phyloP scores from a whole-genome alignment of 2,113 vertebrate genomes.

The Vulpes lagopus region DNA sequence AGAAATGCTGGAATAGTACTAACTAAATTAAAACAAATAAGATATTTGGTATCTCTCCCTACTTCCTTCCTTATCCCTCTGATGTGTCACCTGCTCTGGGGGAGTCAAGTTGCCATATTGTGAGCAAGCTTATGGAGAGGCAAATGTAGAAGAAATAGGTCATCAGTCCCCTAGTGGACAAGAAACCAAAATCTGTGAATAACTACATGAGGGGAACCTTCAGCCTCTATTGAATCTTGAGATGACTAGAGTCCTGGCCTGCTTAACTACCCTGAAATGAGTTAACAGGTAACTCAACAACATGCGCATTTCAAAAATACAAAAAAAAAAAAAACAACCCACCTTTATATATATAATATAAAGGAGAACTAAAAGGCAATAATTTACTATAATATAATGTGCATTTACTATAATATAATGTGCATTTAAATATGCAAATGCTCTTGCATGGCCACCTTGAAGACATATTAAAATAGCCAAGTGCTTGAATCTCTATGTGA shows the following conservation, averaged over 20 bases:
- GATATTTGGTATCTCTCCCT: neutral
- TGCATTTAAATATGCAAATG: neutral
- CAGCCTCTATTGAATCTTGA: neutral
- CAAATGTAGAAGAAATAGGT: neutral
- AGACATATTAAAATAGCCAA: neutral
- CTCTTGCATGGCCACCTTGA: neutral
- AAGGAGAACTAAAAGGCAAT: conserved; percentile 25
- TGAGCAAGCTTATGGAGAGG: neutral
- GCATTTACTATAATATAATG: neutral
- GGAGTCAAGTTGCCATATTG: neutral
- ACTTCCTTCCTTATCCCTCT: neutral
- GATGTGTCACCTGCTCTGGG: neutral
- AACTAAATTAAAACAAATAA: neutral
- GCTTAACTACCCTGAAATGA: conserved; percentile 5
- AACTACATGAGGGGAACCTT: neutral
- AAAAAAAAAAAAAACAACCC: neutral
- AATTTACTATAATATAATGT: neutral
- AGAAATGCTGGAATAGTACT: neutral
- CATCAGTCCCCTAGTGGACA: neutral
- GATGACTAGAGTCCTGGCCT: neutral
- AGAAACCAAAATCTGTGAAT: neutral
- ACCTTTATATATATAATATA: neutral
- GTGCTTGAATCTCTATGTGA: neutral
- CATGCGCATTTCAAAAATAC: neutral
- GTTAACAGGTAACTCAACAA: neutral